Base-by-base conservation (phyloP, 1,140 invertebrate genomes). In the Lepidurus couesii region DNA sequence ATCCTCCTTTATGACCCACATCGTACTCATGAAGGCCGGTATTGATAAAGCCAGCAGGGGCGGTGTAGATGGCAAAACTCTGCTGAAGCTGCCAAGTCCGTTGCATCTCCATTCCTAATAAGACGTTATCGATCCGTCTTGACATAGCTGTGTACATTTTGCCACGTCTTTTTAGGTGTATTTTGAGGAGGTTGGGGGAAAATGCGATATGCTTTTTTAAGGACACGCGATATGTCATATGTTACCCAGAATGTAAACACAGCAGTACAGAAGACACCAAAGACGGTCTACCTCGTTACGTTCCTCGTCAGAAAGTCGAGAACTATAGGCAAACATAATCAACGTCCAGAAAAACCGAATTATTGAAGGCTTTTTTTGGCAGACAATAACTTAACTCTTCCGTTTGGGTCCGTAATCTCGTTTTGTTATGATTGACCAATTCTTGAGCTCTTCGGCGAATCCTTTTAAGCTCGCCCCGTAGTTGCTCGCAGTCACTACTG, bases 231-330 rank as follows among this genome's bases (percentile, higher is more conserved):
- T n/a, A 34, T 44, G 21, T 75, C 16, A 44, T 24, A 26, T 75
- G 75, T 76, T 44, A 83, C 83, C 83, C 75, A 83, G 80, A 43
- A 82, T 81, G 79, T 83, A 81, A 74, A 83, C 79, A 80, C 82
- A 83, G 80, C 83, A 83, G 78, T 82, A 83, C 42, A 83, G 81
- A 21, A 84, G 81, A 81, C 83, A 81, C 83, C 83, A 84, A 44
- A 84, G 79, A 21, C 82, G 80, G 75, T 82, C 83, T 80, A 83
- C 79, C 77, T 83, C 82, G 75, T 80, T 77, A 75, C 81, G 79
- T 74, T 82, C 83, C 73, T 80, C 81, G 74, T 80, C 82, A 75
- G 76, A 81, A 80, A 81, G 81, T 79, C 80, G 83, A 77, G 44
- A 79, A 79, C 81, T 83, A 78, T 26, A 78, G 42, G 7, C 42